Conservation (phyloP, 2,888 invertebrate genomes). For the Noctuana brunneofusca region DNA sequence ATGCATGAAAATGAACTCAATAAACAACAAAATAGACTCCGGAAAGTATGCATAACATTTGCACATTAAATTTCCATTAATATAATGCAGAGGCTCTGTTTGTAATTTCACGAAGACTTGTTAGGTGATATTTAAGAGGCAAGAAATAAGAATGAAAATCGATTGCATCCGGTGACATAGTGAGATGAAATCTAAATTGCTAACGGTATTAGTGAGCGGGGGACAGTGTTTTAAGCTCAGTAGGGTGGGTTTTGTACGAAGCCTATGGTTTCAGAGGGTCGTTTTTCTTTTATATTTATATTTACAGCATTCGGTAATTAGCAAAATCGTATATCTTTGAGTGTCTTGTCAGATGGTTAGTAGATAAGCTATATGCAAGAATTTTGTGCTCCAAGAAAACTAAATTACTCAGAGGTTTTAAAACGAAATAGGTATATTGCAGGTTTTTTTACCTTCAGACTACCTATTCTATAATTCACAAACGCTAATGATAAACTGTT, state of each 20-base stretch:
- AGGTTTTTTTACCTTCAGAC: no score
- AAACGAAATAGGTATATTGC: neutral
- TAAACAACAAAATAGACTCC: conserved; percentile 28
- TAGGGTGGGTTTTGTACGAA: conserved; percentile 21
- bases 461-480: no score
- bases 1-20: conserved; percentile 12
- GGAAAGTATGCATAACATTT: conserved; percentile 33
- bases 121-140: neutral
- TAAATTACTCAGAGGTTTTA: neutral
- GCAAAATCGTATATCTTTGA: conserved; percentile 21
- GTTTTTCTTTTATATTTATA: conserved; percentile 30
- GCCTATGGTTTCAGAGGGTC: conserved; percentile 12
- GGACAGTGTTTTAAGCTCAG: conserved; percentile 30
- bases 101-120: conserved; percentile 36
- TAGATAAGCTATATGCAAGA: neutral
- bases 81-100: conserved; percentile 64
- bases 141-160: conserved; percentile 8
- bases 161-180: neutral
- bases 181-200: conserved; percentile 27
- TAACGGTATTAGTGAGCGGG: conserved; percentile 15
- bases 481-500: no score
- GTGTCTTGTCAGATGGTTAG: neutral
- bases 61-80: conserved; percentile 62
- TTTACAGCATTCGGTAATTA: conserved; percentile 19
- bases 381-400: no score